Evolutionary conservation across 2,888 invertebrate genomes (phyloP), one percentile per base, ranked within the genome.

Genomic region (Petrophora chlorosata): DNA sequence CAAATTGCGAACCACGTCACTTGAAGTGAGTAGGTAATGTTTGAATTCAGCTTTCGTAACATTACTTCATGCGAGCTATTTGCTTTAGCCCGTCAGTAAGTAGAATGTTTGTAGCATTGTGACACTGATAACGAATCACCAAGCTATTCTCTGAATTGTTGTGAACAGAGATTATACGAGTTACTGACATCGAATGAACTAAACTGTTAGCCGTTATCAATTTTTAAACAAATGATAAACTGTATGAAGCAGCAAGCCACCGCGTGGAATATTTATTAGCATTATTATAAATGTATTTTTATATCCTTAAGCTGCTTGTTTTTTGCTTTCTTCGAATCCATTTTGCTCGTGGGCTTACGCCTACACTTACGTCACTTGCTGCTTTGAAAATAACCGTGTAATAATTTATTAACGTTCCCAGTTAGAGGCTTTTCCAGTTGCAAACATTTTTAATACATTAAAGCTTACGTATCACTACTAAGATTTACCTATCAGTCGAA

Each of bases 81-180:
- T 49, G 34, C 34, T 38, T 32, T 25, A 30, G 12, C 16, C 10
- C 12, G 5, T 16, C 16, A 15, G 23, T 41, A 13, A 17, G 17
- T 33, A 28, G 9, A 29, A 33, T 35, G 32, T 46, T 49, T 32
- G 13, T 51, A 42, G 32, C 23, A 30, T 16, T n/a, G 9, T 40
- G 28, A 23, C 22, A 34, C 33, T 35, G 45, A 52, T 56, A 47
- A 45, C 23, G 17, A 39, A 14, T 26, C 3, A 26, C 62, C 58
- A 55, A 64, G 57, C 51, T 48, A 58, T 63, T 65, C 57, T 60
- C 56, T 58, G 62, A 65, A 70, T 63, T 61, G 57, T 59, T 65
- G 56, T 58, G 59, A 61, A 64, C 59, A 54, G 51, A 66, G 64
- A 66, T 70, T 61, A 63, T 57, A 62, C 23, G 38, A 60, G 65